A percentile compares a stretch with the other conserved stretches of the same genome.
Conservation (phyloP, 1,140 invertebrate genomes). For the Ceratina australensis region DNA sequence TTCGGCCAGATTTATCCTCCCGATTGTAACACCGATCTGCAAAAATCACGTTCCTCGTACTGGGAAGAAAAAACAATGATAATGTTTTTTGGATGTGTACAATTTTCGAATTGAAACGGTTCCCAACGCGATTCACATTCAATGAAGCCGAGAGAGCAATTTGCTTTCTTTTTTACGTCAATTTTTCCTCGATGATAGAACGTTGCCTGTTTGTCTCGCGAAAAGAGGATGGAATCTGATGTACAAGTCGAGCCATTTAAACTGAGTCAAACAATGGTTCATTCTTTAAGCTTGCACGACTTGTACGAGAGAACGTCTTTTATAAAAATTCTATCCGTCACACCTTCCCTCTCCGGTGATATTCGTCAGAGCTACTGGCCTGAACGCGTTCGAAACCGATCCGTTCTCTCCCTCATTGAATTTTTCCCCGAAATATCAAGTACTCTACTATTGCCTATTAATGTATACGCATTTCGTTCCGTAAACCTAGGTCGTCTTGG, state of each 20-base stretch:
- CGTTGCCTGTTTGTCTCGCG: too few species aligned
- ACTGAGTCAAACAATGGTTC: too few species aligned
- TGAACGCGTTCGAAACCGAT: conserved; percentile 64
- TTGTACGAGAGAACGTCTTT: too few species aligned
- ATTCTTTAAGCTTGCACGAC: too few species aligned
- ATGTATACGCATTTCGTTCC: conserved; percentile 64
- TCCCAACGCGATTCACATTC: conserved; percentile 59
- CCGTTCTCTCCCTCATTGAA: conserved; percentile 39
- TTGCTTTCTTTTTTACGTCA: conserved; percentile 38
- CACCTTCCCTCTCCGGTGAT: conserved; percentile 11
- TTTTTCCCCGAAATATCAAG: conserved; percentile 61
- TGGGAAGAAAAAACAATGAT: conserved; percentile 44
- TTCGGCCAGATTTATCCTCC: background rate
- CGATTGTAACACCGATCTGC: conserved; percentile 34
- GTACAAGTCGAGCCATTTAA: too few species aligned
- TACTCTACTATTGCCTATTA: conserved; percentile 60
- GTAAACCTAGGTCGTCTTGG: conserved; percentile 73
- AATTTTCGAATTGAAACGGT: conserved; percentile 49
- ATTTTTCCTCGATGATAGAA: conserved; percentile 1
- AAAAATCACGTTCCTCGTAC: conserved; percentile 30
- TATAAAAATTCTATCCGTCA: conserved; percentile 18
- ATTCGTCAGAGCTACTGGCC: conserved; percentile 50
- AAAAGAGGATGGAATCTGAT: too few species aligned
- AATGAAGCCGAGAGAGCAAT: too few species aligned
- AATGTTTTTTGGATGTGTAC: conserved; percentile 1